A percentile compares a stretch with the other conserved stretches of the same genome.
phyloP scores from a whole-genome alignment of 2,888 invertebrate genomes.

The Trachelus tabidus region DNA sequence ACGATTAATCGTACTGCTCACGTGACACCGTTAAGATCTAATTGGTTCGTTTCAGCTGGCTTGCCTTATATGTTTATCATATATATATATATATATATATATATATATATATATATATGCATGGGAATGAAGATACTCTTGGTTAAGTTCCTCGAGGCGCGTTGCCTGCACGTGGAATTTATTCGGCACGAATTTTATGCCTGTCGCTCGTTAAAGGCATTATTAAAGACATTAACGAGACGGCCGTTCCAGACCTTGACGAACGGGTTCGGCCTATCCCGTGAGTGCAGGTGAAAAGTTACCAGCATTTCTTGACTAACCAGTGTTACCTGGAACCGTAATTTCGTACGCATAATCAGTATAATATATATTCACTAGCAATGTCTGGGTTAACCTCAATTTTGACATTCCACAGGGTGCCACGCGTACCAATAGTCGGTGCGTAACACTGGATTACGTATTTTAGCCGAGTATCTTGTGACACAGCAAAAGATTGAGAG shows the following conservation, averaged over 20 bases:
- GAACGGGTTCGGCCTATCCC: background rate
- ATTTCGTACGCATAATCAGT: background rate
- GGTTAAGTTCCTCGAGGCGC: background rate
- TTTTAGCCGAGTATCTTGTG: background rate
- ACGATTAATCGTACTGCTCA: background rate
- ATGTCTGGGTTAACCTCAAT: background rate
- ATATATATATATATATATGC: background rate
- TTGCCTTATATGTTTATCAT: background rate
- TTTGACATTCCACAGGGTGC: background rate
- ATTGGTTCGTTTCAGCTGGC: background rate
- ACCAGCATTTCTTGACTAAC: background rate
- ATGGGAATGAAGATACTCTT: background rate
- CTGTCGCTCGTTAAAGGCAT: background rate
- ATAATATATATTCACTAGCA: background rate
- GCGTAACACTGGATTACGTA: background rate
- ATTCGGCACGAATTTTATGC: background rate
- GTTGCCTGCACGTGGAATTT: background rate
- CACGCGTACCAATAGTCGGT: background rate
- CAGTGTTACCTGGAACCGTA: background rate
- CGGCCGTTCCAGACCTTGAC: background rate
- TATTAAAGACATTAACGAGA: background rate
- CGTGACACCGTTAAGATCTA: background rate
- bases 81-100: background rate
- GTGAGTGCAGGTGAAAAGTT: background rate
- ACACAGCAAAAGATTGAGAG: conserved; percentile 32